Evolutionary conservation across 2,797 vertebrate species (phyloP).

Genomic region (Hypotaenidia philippensis): DNA sequence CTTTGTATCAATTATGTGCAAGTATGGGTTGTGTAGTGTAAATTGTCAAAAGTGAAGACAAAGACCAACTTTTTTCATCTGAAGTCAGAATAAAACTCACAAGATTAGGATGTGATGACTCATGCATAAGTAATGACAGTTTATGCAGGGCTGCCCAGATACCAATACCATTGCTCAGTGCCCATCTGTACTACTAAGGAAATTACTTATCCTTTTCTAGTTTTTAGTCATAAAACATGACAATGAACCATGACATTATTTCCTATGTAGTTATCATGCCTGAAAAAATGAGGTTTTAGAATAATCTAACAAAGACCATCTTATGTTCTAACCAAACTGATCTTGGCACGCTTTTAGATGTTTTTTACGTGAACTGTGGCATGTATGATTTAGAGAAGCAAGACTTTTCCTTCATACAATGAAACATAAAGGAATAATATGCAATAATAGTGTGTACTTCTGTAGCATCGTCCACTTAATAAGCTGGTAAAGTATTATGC

Average conservation of each 20-base stretch:
- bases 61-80: not conserved
- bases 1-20: not conserved
- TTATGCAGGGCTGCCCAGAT: constrained; percentile 54
- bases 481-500: not conserved
- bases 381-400: not conserved
- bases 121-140: constrained; percentile 16
- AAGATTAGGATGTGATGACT: constrained; percentile 65
- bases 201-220: constrained; percentile 6
- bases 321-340: not conserved
- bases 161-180: constrained; percentile 33
- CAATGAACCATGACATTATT: constrained; percentile 16
- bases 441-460: not conserved
- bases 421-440: not conserved
- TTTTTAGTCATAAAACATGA: constrained; percentile 30
- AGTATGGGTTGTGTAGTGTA: not conserved
- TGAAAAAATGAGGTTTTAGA: constrained; percentile 47
- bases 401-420: not conserved
- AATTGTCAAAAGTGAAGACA: not conserved
- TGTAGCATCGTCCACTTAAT: not conserved
- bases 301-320: not conserved
- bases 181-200: constrained; percentile 43
- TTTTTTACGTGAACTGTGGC: not conserved
- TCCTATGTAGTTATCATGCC: not conserved
- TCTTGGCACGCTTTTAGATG: not conserved
- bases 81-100: not conserved